Evolutionary conservation across 1,140 invertebrate genomes (phyloP).

Genomic region (Solenopsis invicta): DNA sequence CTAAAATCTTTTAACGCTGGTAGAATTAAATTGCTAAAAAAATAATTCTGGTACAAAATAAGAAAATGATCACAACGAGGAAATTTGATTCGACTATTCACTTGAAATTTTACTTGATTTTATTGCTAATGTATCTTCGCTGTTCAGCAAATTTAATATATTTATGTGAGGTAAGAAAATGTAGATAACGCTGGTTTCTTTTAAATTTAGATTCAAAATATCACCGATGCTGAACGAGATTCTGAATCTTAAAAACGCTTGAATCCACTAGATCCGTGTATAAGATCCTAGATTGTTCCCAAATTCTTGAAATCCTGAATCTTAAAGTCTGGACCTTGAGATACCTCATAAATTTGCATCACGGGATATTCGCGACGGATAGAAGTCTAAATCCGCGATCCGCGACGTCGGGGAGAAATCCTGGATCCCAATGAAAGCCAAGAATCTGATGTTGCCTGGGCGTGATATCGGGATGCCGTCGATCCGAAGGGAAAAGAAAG

Average conservation of each 20-base stretch:
- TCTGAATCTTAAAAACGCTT: neutral
- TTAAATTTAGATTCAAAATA: conserved; percentile 4
- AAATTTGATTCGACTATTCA: neutral
- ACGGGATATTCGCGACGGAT: conserved; percentile 53
- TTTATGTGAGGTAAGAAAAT: neutral
- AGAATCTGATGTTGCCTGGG: conserved; percentile 53
- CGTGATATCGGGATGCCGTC: conserved; percentile 43
- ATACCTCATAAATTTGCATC: conserved; percentile 55
- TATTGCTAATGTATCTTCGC: neutral
- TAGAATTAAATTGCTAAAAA: conserved; percentile 18
- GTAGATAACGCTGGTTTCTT: neutral
- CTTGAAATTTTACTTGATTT: conserved; percentile 16
- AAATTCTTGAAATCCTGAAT: conserved; percentile 43
- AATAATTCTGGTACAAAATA: neutral
- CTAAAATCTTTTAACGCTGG: conserved; percentile 5
- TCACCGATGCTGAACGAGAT: neutral
- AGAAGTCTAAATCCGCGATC: conserved; percentile 61
- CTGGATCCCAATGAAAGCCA: conserved; percentile 54
- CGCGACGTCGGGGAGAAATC: conserved; percentile 13
- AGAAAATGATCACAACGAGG: neutral
- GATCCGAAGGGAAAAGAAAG: conserved; percentile 20
- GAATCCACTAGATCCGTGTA: conserved; percentile 31
- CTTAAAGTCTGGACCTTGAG: conserved; percentile 51
- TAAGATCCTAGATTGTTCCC: conserved; percentile 34
- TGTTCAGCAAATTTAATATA: neutral